Evolutionary conservation across 2,113 vertebrate genomes (phyloP).

Genomic region (Campylomormyrus numenius): DNA sequence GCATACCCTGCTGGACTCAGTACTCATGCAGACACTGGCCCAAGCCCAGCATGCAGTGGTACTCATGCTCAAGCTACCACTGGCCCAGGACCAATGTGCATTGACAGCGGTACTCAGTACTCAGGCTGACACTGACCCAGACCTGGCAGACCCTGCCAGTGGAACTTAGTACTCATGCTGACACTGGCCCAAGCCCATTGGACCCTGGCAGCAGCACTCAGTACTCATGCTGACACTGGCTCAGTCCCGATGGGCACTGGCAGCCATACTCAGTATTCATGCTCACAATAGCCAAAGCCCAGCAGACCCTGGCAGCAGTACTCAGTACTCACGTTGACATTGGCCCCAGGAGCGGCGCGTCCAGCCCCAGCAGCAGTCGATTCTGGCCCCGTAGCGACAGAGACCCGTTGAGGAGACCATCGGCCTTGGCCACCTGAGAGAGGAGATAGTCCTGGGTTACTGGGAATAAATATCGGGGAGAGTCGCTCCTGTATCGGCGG

Average conservation of each 20-base stretch:
- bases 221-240: slow-evolving; percentile 76
- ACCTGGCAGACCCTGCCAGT: neutral
- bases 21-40: slow-evolving; percentile 74
- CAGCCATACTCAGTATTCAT: slow-evolving; percentile 60
- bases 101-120: slow-evolving; percentile 37
- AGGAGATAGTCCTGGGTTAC: slow-evolving; percentile 11
- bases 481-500: neutral
- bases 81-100: slow-evolving; percentile 48
- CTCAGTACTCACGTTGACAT: slow-evolving; percentile 76
- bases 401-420: slow-evolving; percentile 60
- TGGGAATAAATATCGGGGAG: neutral
- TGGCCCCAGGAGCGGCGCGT: slow-evolving; percentile 63
- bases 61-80: slow-evolving; percentile 68
- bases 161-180: slow-evolving; percentile 68
- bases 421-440: slow-evolving; percentile 64
- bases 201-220: neutral
- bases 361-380: slow-evolving; percentile 95
- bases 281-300: slow-evolving; percentile 67
- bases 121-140: slow-evolving; percentile 78
- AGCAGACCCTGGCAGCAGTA: neutral
- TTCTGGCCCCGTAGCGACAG: slow-evolving; percentile 72
- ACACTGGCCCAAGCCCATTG: slow-evolving; percentile 59
- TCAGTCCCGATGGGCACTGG: too few relatives aligned
- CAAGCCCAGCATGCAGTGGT: slow-evolving; percentile 68
- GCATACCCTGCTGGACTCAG: neutral